Base-by-base conservation (phyloP, 1,140 invertebrate species). In the Sminthurides bifidus region DNA sequence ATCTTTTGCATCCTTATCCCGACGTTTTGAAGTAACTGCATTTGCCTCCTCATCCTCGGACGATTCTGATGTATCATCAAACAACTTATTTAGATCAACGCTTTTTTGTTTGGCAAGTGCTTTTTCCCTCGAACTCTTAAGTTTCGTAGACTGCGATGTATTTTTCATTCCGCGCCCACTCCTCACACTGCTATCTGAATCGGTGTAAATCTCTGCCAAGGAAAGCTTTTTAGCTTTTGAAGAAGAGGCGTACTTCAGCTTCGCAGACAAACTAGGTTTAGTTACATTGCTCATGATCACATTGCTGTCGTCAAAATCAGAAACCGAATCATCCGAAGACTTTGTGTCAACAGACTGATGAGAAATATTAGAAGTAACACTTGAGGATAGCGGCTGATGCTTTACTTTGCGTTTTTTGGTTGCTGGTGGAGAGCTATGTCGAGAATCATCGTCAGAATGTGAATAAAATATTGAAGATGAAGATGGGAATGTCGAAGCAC, bases 21-120 rank as follows among this genome's bases (percentile, higher is more conserved):
- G n/a, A n/a, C n/a, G n/a, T n/a, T n/a, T n/a, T n/a, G n/a, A n/a
- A n/a, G n/a, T n/a, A n/a, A n/a, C n/a, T n/a, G n/a, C n/a, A n/a
- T n/a, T n/a, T n/a, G 60, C 41, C 26, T 71, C 69, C 64, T 46
- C 61, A 23, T 66, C 51, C 45, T 61, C 48, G 33, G 52, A 45
- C 23, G 56, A 59, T 27, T 60, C 59, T 0, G 59, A 58, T 10
- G 57, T 52, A 21, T 60, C 62, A 55, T 60, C 62, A 55, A 61
- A 65, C 21, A 65, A 27, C 1, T 63, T 56, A 23, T 54, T 63
- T 10, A 38, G 8, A 40, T 61, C 49, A 33, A 61, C 41, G 35
- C 40, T 53, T 31, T 60, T 64, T 48, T 60, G 62, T 27, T 58
- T 59, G 10, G 33, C 38, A 57, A 31, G n/a, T n/a, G n/a, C 40